Conservation (phyloP, 2,797 vertebrate genomes). For the Threskiornis aethiopicus region DNA sequence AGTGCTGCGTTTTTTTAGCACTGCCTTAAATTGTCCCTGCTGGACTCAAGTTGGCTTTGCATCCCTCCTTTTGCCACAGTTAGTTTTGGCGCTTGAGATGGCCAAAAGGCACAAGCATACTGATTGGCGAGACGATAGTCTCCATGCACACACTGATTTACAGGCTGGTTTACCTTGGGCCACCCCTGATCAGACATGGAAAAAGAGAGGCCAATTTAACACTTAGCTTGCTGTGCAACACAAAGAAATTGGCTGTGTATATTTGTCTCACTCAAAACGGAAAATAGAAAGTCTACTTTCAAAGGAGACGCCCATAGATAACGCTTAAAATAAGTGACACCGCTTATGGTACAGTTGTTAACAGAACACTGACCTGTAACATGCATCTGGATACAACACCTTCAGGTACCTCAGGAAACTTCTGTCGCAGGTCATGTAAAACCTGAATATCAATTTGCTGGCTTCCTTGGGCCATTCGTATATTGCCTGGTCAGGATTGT, state of each 20-base stretch:
- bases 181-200: not conserved
- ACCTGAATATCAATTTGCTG: slow-evolving; percentile 99
- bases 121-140: not conserved
- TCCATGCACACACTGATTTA: not conserved
- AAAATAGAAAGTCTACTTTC: not conserved
- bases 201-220: not conserved
- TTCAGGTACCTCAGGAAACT: slow-evolving; percentile 98
- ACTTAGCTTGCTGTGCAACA: not conserved
- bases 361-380: slow-evolving; percentile 86
- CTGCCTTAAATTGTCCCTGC: not conserved
- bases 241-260: not conserved
- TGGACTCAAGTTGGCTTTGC: not conserved
- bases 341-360: not conserved
- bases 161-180: not conserved
- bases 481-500: slow-evolving; percentile 88
- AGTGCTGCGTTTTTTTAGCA: not conserved
- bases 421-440: slow-evolving; percentile 99
- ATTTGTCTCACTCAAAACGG: not conserved
- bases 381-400: slow-evolving; percentile 97
- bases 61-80: not conserved
- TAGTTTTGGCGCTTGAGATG: not conserved
- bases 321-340: not conserved
- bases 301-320: not conserved
- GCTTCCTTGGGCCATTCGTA: slow-evolving; percentile 99
- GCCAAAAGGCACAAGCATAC: not conserved